Evolutionary conservation across 2,113 vertebrate species (phyloP).

Genomic region (Phalacrocorax pelagicus): DNA sequence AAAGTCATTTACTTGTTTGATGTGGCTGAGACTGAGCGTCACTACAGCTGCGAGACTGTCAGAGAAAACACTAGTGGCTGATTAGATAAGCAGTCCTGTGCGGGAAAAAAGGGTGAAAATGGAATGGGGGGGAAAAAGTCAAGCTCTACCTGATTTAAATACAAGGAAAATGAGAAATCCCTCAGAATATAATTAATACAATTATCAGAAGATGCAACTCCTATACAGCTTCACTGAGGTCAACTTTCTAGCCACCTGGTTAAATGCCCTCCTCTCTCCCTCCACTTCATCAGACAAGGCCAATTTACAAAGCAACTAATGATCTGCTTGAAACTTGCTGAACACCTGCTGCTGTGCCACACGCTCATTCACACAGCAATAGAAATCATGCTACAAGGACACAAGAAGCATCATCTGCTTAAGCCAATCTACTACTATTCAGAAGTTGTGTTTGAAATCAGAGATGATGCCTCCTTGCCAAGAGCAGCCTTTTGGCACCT

Average conservation of each 20-base stretch:
- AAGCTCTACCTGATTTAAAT: slow-evolving; percentile 5
- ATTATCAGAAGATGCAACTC: neutral
- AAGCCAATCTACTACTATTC: neutral
- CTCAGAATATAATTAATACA: neutral
- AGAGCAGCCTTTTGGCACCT: neutral
- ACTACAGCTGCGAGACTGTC: slow-evolving; percentile 65
- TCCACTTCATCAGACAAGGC: neutral
- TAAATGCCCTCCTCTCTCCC: neutral
- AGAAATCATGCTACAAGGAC: neutral
- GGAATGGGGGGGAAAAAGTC: neutral
- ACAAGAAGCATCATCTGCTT: neutral
- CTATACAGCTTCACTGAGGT: neutral
- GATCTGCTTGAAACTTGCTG: neutral
- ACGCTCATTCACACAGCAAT: neutral
- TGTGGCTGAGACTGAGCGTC: slow-evolving; percentile 52
- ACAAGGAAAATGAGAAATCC: neutral
- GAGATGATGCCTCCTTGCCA: neutral
- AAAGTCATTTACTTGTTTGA: slow-evolving; percentile 68
- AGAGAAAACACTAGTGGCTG: slow-evolving; percentile 48
- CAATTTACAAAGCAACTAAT: neutral
- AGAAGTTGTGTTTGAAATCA: neutral
- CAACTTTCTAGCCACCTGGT: neutral
- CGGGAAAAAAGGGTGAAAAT: neutral
- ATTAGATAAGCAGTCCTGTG: slow-evolving; percentile 52
- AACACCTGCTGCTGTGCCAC: neutral